Base-by-base conservation (phyloP, 2,113 vertebrate genomes). In the Parus major region DNA sequence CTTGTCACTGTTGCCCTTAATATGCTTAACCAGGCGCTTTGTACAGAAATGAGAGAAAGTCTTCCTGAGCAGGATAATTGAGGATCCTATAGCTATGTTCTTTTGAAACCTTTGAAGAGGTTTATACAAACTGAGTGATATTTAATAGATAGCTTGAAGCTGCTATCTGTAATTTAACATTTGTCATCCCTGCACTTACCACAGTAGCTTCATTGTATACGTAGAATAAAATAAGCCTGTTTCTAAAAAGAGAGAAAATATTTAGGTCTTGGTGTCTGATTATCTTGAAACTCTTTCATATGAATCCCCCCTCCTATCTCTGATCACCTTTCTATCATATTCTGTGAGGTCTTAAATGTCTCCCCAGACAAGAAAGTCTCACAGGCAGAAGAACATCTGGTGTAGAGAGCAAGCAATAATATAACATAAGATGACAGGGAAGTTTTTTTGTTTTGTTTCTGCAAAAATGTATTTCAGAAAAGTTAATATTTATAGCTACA, bases 401-500 rank as follows among this genome's bases (percentile, higher is more conserved):
- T 60, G 9, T 41, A 73, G 55, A 72, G 66, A 57, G 14, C 24
- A 86, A 90, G 31, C 29, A 72, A 68, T 49, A 70, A 75, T 75
- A 68, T 56, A 61, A 50, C 25, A 41, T 69, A 13, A 65, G 63
- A 65, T 57, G 64, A 57, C 33, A 86, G 15, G 16, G 35, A 83
- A 84, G 61, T 2, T 64, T 81, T 56, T 75, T 4, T 3, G 59
- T 69, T 55, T 33, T 57, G 33, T 90, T 76, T 83, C 64, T 83
- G 46, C 44, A 90, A 75, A 83, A 78, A 63, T 39, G 3, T 60
- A 33, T 55, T 75, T 83, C 35, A 78, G 53, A 52, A 81, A 23
- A 59, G 33, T 60, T 88, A 72, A 53, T 76, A 86, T 93, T 92
- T 83, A 83, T 81, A 88, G 71, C 79, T 65, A 76, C 17, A 24